Percentiles rank a stretch among this genome's conserved stretches.
Evolutionary conservation across 1,140 invertebrate species (phyloP).

Genomic region (Hyphantria cunea): DNA sequence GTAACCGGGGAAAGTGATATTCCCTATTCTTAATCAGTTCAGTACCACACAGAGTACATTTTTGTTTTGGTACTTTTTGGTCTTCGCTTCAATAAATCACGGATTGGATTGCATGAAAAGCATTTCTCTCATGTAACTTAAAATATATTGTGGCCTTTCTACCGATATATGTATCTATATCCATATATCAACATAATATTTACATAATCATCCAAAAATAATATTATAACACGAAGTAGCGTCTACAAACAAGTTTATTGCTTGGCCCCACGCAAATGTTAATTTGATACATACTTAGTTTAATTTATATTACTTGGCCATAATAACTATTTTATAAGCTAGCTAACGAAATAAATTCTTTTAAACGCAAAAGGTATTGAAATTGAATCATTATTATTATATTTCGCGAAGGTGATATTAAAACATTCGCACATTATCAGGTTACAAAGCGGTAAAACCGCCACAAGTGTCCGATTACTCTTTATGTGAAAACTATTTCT

Average conservation of each 20-base stretch:
- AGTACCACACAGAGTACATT: no score
- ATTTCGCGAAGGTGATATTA: neutral
- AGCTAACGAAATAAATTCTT: no score
- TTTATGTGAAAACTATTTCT: slow-evolving; percentile 4
- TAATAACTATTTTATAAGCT: no score
- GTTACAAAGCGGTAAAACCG: slow-evolving; percentile 21
- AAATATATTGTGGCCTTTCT: no score
- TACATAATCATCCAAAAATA: neutral
- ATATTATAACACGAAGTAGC: neutral
- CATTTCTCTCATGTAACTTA: no score
- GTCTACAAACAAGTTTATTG: neutral
- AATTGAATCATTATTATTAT: neutral
- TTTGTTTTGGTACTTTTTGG: no score
- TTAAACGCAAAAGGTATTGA: no score
- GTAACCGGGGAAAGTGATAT: no score
- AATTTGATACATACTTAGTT: neutral
- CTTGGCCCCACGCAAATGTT: neutral
- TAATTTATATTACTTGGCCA: neutral
- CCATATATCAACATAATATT: neutral
- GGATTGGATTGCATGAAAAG: no score
- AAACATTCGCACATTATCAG: slow-evolving; percentile 14
- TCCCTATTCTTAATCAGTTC: no score
- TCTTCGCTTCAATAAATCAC: no score
- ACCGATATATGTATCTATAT: neutral
- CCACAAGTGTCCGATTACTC: slow-evolving; percentile 8